Evolutionary conservation across 2,113 vertebrate genomes (phyloP), one percentile per base, ranked within the genome.

Genomic region (Tylochromis polylepis): DNA sequence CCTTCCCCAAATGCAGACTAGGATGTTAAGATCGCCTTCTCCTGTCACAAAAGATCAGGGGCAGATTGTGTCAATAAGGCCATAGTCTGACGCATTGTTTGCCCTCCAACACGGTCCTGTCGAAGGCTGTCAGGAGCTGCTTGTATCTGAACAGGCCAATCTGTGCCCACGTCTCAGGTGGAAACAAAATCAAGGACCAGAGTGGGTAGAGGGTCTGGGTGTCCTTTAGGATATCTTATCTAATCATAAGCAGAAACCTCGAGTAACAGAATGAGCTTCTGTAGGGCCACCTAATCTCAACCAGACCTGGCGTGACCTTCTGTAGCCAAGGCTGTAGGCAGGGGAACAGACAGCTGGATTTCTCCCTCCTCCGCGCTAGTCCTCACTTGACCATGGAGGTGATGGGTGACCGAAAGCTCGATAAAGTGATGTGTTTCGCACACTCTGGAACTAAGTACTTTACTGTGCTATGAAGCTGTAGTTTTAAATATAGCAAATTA

Each of bases 101-200:
- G 55, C 56, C 85, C 60, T 79, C 38, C 51, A 22, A 4, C 79
- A 5, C 43, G 57, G 53, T 51, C 58, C n/a, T 31, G 56, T 27
- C 82, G 85, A 93, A 94, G 90, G 88, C 88, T 75, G 24, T 20
- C 83, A 49, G 57, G 60, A 18, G 70, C 43, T 29, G n/a, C 31
- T 57, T 53, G 16, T 20, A 57, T 85, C 83, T 15, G 55, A 81
- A 89, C 22, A 53, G 85, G 56, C 31, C 82, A 27, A 88, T 87
- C 67, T 92, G 86, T 85, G 67, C 84, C 87, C 79, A 72, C 10
- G 3, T 82, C 79, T 77, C 84, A 95, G 87, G 91, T 95, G 89
- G 85, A 81, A 93, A 83, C 34, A 49, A 77, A 60, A 82, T 91
- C 88, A 91, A 90, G 87, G 84, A 84, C 53, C 11, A 51, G 77